Conservation (phyloP, 2,888 invertebrate genomes). For the Caenorhabditis japonica region DNA sequence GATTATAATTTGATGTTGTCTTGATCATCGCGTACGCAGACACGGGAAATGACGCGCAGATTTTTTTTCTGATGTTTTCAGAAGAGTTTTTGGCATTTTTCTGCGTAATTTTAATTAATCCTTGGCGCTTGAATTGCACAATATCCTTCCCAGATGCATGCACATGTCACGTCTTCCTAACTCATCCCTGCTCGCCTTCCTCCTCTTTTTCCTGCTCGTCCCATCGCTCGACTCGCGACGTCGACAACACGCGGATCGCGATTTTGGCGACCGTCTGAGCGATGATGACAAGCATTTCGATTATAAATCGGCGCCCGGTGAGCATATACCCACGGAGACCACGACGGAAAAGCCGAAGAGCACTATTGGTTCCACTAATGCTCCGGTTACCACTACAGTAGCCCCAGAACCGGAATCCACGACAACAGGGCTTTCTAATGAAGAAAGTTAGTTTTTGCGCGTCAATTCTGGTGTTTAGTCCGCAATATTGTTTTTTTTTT, state of each 20-base stretch:
- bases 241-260: slow-evolving; percentile 1
- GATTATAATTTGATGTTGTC: too few relatives aligned
- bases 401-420: background rate
- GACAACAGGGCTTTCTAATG: background rate
- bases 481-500: background rate
- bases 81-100: too few relatives aligned
- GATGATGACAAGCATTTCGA: slow-evolving; percentile 32
- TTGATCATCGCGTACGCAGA: too few relatives aligned
- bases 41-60: too few relatives aligned
- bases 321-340: slow-evolving; percentile 18
- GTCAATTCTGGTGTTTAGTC: too few relatives aligned
- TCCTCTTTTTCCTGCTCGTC: slow-evolving; percentile 14
- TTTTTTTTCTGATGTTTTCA: too few relatives aligned
- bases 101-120: too few relatives aligned
- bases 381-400: background rate
- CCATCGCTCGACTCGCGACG: slow-evolving; percentile 7
- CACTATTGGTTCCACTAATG: slow-evolving; percentile 1
- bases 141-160: slow-evolving; percentile 35
- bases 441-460: background rate
- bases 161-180: too few relatives aligned
- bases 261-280: slow-evolving; percentile 14
- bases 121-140: too few relatives aligned
- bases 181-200: too few relatives aligned
- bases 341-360: slow-evolving; percentile 12
- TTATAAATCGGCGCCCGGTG: slow-evolving; percentile 34